Base-by-base conservation (phyloP, 2,113 vertebrate genomes). In the Mormoops blainvillei region DNA sequence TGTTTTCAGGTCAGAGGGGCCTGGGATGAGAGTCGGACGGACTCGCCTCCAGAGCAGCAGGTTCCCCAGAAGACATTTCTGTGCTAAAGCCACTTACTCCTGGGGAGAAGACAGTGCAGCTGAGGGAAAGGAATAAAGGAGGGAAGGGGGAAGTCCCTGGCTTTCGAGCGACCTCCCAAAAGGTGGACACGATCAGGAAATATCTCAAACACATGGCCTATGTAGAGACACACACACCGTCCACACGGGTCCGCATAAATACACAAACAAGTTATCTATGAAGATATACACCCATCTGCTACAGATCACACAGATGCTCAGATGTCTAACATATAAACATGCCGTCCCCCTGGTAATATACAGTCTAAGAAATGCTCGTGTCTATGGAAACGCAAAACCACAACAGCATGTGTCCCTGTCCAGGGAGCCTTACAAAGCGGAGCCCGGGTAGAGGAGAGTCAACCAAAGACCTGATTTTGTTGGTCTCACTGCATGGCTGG, bases 161-260 rank as follows among this genome's bases (percentile, higher is more conserved):
- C 93, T 86, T 91, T 87, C 93, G 82, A 95, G 93, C 92, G 94
- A 94, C 86, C 38, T 90, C 78, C 7, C 19, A 8, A 83, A 90
- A 54, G 14, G 52, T 15, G 67, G 52, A 87, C 18, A 16, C 43
- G 5, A 7, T 24, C 16, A 81, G 87, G 81, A 71, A 78, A 68
- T 48, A 70, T 54, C 92, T 74, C 20, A 18, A 36, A 63, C 22
- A 78, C 5, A 80, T 5, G 20, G 12, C 50, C 45, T 41, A 18
- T 3, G 3, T 12, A 76, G 56, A 76, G 65, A 71, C 33, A 95
- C 74, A 76, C 0, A 36, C 3, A 88, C 36, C 38, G 31, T 52
- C 14, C 50, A 87, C 31, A 26, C 38, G 73, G 78, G 45, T 28
- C 45, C 87, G 56, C 0, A 33, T 6, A 41, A 33, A 70, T 63